These are phyloP conservation scores for Drosophila glabriapex DNA, from an alignment of 2,888 invertebrate species.

Conservation along the genomic window DNA sequence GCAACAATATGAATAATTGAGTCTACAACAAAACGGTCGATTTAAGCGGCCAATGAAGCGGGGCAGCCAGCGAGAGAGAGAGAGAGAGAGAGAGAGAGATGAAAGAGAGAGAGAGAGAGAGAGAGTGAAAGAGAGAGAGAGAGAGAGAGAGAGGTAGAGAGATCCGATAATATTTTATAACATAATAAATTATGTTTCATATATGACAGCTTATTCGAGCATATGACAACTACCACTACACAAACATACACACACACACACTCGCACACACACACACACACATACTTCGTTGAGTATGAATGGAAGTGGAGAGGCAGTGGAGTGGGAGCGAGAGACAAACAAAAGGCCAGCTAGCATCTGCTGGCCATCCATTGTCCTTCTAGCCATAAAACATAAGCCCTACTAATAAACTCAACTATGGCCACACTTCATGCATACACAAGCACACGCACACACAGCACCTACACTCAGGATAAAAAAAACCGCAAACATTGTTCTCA, in stretches of 20 bases:
- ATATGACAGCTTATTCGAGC: conserved; percentile 79
- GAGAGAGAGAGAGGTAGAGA: conserved; percentile 38
- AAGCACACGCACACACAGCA: conserved; percentile 21
- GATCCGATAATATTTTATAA: conserved; percentile 80
- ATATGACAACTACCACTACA: conserved; percentile 71
- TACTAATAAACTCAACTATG: conserved; percentile 76
- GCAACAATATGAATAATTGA: conserved; percentile 76
- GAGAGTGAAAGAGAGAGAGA: neutral
- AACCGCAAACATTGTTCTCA: too few species aligned
- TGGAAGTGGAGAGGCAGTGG: conserved; percentile 11
- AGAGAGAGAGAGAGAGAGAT: conserved; percentile 34
- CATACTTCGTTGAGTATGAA: conserved; percentile 25
- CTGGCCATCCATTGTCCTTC: conserved; percentile 79
- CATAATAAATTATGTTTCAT: conserved; percentile 81
- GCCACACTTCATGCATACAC: conserved; percentile 57
- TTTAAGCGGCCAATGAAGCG: conserved; percentile 80
- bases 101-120: conserved; percentile 39
- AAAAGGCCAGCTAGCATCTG: conserved; percentile 78
- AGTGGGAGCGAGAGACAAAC: conserved; percentile 55
- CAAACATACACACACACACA: conserved; percentile 4
- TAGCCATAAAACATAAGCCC: conserved; percentile 78
- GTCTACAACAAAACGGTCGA: conserved; percentile 80
- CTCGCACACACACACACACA: conserved; percentile 6
- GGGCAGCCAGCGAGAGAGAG: conserved; percentile 30
- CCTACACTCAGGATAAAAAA: neutral